phyloP scores from a whole-genome alignment of 35 echinoderm and acorn worm species.

The Patiria miniata region DNA sequence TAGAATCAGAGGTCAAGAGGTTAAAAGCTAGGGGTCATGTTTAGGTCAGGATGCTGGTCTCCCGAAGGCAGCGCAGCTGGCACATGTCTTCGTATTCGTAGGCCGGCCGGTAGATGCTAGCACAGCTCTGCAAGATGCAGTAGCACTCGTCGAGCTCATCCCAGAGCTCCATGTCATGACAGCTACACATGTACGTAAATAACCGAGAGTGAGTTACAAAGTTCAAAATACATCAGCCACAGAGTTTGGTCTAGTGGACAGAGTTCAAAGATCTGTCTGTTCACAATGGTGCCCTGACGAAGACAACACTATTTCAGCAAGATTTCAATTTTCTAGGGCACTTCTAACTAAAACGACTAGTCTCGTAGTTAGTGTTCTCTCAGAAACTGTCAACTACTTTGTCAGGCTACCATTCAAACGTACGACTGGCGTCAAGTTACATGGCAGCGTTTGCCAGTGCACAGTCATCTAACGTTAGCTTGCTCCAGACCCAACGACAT shows the following conservation, averaged over 20 bases:
- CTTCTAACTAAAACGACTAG: too few relatives aligned
- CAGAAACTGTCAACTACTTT: too few relatives aligned
- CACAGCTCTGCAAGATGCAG: slow-evolving; percentile 41
- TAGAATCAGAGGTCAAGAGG: not conserved
- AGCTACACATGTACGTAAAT: not conserved
- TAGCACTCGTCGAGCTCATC: slow-evolving; percentile 38
- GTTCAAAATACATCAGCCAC: not conserved
- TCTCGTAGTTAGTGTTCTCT: too few relatives aligned
- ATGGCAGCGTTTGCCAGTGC: too few relatives aligned
- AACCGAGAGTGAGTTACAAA: not conserved
- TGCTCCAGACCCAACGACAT: too few relatives aligned
- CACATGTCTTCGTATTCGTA: not conserved
- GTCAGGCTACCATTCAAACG: too few relatives aligned
- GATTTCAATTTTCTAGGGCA: too few relatives aligned
- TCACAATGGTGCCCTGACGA: not conserved
- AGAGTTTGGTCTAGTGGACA: not conserved
- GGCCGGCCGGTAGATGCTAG: not conserved
- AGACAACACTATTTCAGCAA: too few relatives aligned
- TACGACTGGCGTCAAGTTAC: too few relatives aligned
- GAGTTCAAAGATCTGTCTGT: not conserved
- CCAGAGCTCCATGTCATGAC: slow-evolving; percentile 35
- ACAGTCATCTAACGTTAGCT: too few relatives aligned
- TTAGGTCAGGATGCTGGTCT: slow-evolving; percentile 10
- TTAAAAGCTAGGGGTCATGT: not conserved
- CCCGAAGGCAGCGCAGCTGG: not conserved